Base-by-base conservation (phyloP, 1,140 invertebrate species). In the Zaprionus ornatus region DNA sequence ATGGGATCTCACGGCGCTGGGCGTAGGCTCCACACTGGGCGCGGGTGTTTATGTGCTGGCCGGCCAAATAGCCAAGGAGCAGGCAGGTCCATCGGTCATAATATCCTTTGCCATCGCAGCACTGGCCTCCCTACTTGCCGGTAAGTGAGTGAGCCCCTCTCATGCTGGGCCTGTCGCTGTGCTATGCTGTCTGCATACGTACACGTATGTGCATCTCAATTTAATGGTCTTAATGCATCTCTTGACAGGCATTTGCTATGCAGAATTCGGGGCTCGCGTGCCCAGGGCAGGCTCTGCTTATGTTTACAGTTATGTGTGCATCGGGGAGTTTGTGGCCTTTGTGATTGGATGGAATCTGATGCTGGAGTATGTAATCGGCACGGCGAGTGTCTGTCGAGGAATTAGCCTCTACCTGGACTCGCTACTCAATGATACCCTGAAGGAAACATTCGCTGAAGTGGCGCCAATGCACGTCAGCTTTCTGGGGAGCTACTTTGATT, bases 291-390 rank as follows among this genome's bases (percentile, higher is more conserved):
- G 97, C 2, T 97, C 97, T 1, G 97, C 97, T 0, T 98, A 98
- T 92, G 95, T 97, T 5, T 98, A 98, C 93, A 97, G 96, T 85
- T 98, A 98, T 93, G 96, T 97, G 3, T 96, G 96, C 76, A 96
- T 98, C 6, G 97, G 97, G 5, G 97, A 98, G 92, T 96, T 95
- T 93, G 95, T 93, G 37, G 97, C 94, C 75, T 98, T 94, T 94
- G 96, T 94, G 74, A 97, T 95, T 92, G 97, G 97, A 60, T 98
- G 97, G 97, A 98, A 97, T 94, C 94, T 98, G 29, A 96, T 98
- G 71, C 91, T 98, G 80, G 97, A 98, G 93, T 98, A 98, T 94
- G 95, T 97, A 1, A 98, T 98, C 60, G 97, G 97, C 48, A 96
- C 97, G 1, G 97, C 97, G 6, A 96, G 96, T 71, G 97, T 98